Evolutionary conservation across 92 coral and sea anemone genomes (phyloP).

Genomic region (Porites cylindrica): DNA sequence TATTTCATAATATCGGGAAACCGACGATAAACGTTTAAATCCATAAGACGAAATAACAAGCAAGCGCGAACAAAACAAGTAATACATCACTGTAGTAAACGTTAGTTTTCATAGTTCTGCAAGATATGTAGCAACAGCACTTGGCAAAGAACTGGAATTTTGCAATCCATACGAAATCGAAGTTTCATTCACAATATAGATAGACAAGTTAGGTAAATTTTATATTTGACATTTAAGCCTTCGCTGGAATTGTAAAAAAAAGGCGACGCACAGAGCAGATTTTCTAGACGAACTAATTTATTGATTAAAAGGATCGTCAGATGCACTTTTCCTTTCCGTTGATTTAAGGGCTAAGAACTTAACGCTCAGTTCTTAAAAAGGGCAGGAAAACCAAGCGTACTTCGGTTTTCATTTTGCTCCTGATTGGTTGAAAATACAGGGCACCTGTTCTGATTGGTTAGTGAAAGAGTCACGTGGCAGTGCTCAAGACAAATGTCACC

Average conservation of each 20-base stretch:
- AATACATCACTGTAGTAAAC: not conserved
- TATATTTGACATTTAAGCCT: not conserved
- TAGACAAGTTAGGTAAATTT: not conserved
- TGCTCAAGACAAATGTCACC: too few relatives aligned
- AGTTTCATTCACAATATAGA: not conserved
- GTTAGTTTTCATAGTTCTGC: not conserved
- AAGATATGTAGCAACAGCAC: not conserved
- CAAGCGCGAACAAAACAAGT: not conserved
- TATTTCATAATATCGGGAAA: not conserved
- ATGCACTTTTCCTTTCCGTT: not conserved
- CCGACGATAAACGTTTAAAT: not conserved
- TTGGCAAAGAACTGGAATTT: not conserved
- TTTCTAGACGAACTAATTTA: too few relatives aligned
- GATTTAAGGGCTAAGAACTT: not conserved
- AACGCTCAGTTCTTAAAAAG: not conserved
- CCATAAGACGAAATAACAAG: not conserved
- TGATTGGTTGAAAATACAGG: not conserved
- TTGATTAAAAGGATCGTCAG: too few relatives aligned
- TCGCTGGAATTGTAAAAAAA: not conserved
- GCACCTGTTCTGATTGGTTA: not conserved
- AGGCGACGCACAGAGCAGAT: too few relatives aligned
- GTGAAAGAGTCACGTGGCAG: not conserved
- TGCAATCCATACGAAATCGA: conserved; percentile 16
- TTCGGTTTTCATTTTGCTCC: not conserved
- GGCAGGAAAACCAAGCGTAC: not conserved